Base-by-base conservation (phyloP, 2,888 invertebrate species). In the Heliconius sara region DNA sequence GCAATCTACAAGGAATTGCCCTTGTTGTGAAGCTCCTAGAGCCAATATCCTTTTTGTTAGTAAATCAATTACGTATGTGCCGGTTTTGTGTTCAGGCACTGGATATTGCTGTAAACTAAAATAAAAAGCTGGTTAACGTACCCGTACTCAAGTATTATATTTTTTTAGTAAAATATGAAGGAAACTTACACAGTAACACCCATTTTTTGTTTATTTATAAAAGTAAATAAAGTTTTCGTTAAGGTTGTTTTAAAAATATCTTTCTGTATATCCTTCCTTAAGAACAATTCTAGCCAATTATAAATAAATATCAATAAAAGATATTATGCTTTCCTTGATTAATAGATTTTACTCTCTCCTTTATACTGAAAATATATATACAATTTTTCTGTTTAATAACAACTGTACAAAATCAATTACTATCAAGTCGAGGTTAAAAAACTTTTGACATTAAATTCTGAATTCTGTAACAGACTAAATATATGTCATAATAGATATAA, bases 1-100 rank as follows among this genome's bases (percentile, higher is more conserved):
- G 87, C 99, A 99, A 89, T 99, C 99, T 0, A 99, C 99, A 75
- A 98, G 92, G 91, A 99, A 99, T 86, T 98, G 98, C 0, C 99
- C 99, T 80, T 97, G 97, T 88, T 98, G 98, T 0, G 96, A 94
- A 0, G 99, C 99, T 27, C 99, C 99, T 3, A 99, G 94, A 0
- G 98, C 97, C 63, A 97, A 94, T 34, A 99, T 96, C 30, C 99
- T 96, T 90, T 98, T 98, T 1, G 98, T 97, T 0, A 99, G 94
- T 79, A 97, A 95, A 84, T 99, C 99, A 80, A 99, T 97, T 0
- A 97, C 97, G 87, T 98, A 97, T 0, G 98, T 97, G 0, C 99
- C 99, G n/a, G 98, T 98, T 86, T 98, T 97, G 81, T 98, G 98
- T 84, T 98, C 98, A 0, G 97, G 97, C 77, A 98, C 97, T 1